Evolutionary conservation across 1,140 invertebrate species (phyloP).

Genomic region (Doryteuthis pealeii): DNA sequence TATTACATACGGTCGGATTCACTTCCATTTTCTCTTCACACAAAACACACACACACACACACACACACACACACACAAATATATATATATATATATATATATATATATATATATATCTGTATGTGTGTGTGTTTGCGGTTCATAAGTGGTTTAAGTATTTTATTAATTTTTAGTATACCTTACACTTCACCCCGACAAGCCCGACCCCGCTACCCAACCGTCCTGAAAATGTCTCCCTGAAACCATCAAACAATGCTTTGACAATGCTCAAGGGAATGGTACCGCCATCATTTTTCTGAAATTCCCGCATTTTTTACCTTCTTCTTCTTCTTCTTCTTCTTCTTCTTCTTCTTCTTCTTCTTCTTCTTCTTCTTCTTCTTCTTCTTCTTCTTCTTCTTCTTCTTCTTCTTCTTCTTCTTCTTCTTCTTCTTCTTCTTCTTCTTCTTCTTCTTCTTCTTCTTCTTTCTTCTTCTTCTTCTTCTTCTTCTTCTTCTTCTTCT

Average conservation of each 20-base stretch:
- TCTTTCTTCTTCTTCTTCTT: neutral
- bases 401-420: neutral
- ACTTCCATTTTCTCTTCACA: no score
- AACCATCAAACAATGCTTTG: neutral
- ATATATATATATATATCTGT: no score
- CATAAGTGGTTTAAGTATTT: no score
- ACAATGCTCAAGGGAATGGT: neutral
- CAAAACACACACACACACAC: no score
- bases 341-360: conserved; percentile 10
- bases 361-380: neutral
- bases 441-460: conserved; percentile 6
- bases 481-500: neutral
- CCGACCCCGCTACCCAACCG: neutral
- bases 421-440: neutral
- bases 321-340: no score
- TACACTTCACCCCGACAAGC: neutral
- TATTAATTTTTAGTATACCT: neutral
- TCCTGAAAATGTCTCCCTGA: neutral
- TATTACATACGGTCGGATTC: no score
- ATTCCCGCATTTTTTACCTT: no score
- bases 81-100: no score
- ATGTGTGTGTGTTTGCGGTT: no score
- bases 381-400: conserved; percentile 5
- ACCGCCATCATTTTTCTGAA: neutral
- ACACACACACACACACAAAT: no score